A percentile compares a stretch with the other conserved stretches of the same genome.
Conservation (phyloP, 2,113 vertebrate species). For the Ceyx cyanopectus region DNA sequence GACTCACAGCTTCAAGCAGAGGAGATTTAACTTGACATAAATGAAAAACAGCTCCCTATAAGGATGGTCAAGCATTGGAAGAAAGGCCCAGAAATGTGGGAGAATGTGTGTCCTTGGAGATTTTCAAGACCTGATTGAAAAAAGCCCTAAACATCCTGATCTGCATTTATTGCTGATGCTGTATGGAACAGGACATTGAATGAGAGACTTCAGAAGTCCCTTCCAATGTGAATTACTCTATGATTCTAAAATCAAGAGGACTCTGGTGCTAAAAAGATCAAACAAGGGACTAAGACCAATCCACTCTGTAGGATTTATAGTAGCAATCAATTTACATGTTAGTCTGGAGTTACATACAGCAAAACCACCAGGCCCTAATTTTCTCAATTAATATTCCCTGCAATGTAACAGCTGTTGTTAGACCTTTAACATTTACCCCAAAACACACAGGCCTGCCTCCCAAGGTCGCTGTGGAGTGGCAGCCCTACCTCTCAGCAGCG, state of each 20-base stretch:
- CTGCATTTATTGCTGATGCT: background rate
- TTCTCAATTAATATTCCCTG: background rate
- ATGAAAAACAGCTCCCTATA: background rate
- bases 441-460: background rate
- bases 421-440: background rate
- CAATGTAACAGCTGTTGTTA: background rate
- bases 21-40: background rate
- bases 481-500: conserved; percentile 73
- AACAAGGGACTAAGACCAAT: background rate
- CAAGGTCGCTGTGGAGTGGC: background rate
- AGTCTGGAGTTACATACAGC: background rate
- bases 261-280: background rate
- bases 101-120: background rate
- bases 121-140: background rate
- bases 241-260: background rate
- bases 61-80: background rate
- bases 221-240: background rate
- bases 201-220: background rate
- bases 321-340: background rate
- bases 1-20: background rate
- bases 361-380: background rate
- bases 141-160: background rate
- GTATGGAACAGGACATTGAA: background rate
- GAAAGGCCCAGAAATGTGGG: background rate
- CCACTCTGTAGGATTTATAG: background rate